A percentile compares a stretch with the other conserved stretches of the same genome.
These are phyloP conservation scores for Punctoribates punctum DNA, from an alignment of 2,888 invertebrate species.

Conservation along the genomic window DNA sequence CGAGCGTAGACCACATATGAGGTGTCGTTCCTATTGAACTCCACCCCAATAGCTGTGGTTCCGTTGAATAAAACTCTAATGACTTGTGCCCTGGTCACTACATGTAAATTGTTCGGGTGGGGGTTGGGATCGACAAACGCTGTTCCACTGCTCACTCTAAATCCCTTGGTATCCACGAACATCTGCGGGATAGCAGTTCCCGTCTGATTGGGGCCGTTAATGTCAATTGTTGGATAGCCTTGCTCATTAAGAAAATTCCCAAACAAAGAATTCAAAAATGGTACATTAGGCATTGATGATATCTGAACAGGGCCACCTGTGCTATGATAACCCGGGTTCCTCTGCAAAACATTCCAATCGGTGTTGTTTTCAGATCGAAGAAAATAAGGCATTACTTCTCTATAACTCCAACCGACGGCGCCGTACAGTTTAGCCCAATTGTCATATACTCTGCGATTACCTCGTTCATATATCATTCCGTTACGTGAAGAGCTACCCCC, in stretches of 20 bases:
- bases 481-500: constrained; percentile 26
- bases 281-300: no score
- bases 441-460: constrained; percentile 13
- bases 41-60: constrained; percentile 11
- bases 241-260: no score
- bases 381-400: constrained; percentile 26
- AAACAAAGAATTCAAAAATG: no score
- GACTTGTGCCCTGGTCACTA: constrained; percentile 21
- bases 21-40: neutral
- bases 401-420: constrained; percentile 37
- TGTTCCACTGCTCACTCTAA: neutral
- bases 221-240: neutral
- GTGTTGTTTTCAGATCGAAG: constrained; percentile 30
- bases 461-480: constrained; percentile 22
- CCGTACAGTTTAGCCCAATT: constrained; percentile 6
- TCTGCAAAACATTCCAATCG: neutral
- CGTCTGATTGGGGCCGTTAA: constrained; percentile 8
- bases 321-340: constrained; percentile 32
- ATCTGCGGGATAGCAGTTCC: constrained; percentile 12
- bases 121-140: constrained; percentile 24
- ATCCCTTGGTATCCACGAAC: neutral
- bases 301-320: neutral
- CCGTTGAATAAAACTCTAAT: constrained; percentile 29
- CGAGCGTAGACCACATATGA: neutral
- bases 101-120: constrained; percentile 21